Base-by-base conservation (phyloP, 2,888 invertebrate species). In the Trisateles emortualis region DNA sequence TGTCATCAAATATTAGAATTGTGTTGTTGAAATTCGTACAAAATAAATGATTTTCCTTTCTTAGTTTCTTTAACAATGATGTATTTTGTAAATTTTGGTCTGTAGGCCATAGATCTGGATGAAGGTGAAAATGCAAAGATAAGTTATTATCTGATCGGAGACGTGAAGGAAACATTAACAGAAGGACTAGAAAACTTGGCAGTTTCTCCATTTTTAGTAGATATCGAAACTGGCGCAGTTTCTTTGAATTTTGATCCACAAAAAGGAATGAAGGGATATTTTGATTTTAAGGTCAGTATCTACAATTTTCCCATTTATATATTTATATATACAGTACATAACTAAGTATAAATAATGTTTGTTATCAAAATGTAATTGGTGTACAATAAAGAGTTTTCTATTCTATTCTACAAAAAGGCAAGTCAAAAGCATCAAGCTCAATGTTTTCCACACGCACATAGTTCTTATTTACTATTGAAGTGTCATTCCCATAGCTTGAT, bases 201-300 rank as follows among this genome's bases (percentile, higher is more conserved):
- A 30, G 94, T 95, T 19, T 94, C 96, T 0, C 97, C 98, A 0
- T 98, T 98, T 87, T 88, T 98, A 4, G 95, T 98, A 1, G 96
- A 98, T 73, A 91, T 90, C 33, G 94, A 96, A n/a, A 96, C 96
- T 0, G 98, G 98, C 0, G 96, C 96, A 0, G 95, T 99, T 17
- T 95, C 95, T 53, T 93, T 99, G 3, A 98, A 99, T 87, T 98
- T 99, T 79, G 98, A 98, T 90, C 99, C 99, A 0, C 98, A 98
- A 83, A 96, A 97, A 72, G 97, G 97, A 49, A 98, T 98, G 99
- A 98, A 98, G 81, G 99, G 99, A 33, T 98, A 98, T 84, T 99
- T 99, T 80, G 97, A 98, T 88, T 98, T 98, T 76, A 95, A 96
- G 95, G 96, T 96, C 81, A 77, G 82, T 63, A 42, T 52, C 3